phyloP scores from a whole-genome alignment of 2,113 vertebrate species.

The Pao palembangensis region DNA sequence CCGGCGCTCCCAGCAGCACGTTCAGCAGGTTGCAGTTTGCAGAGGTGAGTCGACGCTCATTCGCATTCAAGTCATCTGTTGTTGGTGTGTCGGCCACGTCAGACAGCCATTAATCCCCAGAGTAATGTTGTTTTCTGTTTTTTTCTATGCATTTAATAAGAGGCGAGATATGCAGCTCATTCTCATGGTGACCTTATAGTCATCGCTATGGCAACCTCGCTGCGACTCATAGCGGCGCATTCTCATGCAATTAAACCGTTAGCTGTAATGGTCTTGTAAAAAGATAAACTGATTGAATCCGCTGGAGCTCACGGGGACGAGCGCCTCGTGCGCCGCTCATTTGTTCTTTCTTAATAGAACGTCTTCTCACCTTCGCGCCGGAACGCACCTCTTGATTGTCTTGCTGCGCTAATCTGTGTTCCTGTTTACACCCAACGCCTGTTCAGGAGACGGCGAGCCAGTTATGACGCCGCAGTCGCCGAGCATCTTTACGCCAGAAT shows the following conservation, averaged over 20 bases:
- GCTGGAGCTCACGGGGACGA: constrained; percentile 63
- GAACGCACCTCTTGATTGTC: constrained; percentile 65
- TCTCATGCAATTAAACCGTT: constrained; percentile 49
- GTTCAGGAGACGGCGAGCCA: constrained; percentile 48
- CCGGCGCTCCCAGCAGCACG: constrained; percentile 80
- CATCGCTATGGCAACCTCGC: constrained; percentile 51
- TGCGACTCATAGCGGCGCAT: constrained; percentile 29
- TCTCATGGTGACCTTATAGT: constrained; percentile 52
- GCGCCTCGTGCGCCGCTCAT: constrained; percentile 53
- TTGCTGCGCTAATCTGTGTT: constrained; percentile 71
- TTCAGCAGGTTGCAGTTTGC: constrained; percentile 90
- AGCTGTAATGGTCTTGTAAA: constrained; percentile 64
- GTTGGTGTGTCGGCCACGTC: too few relatives aligned
- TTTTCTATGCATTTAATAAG: constrained; percentile 38
- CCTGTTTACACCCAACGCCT: constrained; percentile 59
- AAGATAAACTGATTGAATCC: constrained; percentile 70
- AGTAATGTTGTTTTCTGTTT: too few relatives aligned
- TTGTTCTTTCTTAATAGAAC: constrained; percentile 68
- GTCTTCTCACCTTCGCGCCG: constrained; percentile 71
- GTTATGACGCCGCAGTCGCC: constrained; percentile 45
- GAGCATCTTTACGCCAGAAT: constrained; percentile 49
- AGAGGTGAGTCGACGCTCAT: constrained; percentile 78
- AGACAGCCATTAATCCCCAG: too few relatives aligned
- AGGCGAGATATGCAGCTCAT: constrained; percentile 52
- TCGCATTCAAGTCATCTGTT: constrained; percentile 24